Conservation (phyloP, 2,113 vertebrate genomes). For the Hemiscyllium ocellatum region DNA sequence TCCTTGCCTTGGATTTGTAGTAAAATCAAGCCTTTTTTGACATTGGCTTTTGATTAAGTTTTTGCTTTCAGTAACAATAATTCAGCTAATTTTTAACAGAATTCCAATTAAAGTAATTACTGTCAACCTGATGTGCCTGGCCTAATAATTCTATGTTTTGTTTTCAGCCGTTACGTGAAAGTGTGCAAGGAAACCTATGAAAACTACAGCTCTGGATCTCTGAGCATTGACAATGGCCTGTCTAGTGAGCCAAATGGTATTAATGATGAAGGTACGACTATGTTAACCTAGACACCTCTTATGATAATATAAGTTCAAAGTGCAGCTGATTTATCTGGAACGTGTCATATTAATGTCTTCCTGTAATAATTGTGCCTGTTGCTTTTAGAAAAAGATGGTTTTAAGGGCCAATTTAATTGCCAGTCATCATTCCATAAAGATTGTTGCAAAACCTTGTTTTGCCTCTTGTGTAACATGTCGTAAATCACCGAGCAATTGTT, state of each 20-base stretch:
- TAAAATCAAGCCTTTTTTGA: background rate
- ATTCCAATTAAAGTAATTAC: background rate
- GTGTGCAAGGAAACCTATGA: slow-evolving; percentile 59
- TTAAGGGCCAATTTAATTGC: background rate
- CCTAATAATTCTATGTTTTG: background rate
- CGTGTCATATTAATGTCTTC: background rate
- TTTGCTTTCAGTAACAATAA: background rate
- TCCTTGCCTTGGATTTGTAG: background rate
- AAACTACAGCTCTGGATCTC: background rate
- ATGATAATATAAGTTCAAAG: background rate
- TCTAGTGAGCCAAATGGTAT: slow-evolving; percentile 7
- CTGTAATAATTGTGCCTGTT: background rate
- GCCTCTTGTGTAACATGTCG: background rate
- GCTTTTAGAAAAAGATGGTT: background rate
- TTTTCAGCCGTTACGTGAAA: slow-evolving; percentile 78
- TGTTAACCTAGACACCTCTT: background rate
- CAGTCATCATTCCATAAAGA: background rate
- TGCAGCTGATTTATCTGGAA: background rate
- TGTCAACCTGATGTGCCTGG: background rate
- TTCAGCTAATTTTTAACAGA: background rate
- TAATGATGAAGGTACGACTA: slow-evolving; percentile 19
- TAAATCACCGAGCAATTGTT: background rate
- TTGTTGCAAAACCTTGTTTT: background rate
- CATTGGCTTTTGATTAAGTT: background rate
- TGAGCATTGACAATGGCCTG: slow-evolving; percentile 9